Percentiles rank a stretch among this genome's conserved stretches.
Evolutionary conservation across 2,113 vertebrate genomes (phyloP).

Genomic region (Acanthisitta chloris): DNA sequence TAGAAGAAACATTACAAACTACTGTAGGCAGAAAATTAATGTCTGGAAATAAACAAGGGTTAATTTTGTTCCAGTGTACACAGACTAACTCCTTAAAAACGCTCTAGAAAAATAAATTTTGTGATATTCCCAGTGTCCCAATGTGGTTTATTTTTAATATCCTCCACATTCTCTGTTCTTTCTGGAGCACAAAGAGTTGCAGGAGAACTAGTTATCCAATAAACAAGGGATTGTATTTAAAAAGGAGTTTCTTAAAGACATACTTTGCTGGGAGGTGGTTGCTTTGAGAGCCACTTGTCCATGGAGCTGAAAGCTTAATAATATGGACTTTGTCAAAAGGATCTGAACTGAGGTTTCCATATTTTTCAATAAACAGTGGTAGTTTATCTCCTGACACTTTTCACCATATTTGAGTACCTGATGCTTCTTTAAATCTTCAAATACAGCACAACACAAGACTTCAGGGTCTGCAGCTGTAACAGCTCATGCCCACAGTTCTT

Average conservation of each 20-base stretch:
- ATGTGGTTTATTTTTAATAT: neutral
- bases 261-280: neutral
- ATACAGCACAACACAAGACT: neutral
- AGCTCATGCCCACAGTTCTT: neutral
- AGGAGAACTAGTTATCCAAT: neutral
- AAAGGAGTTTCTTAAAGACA: neutral
- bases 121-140: neutral
- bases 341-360: neutral
- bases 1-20: neutral
- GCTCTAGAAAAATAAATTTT: neutral
- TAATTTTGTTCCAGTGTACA: neutral
- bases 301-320: neutral
- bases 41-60: neutral
- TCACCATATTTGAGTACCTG: neutral
- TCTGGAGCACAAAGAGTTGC: neutral
- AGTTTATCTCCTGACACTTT: neutral
- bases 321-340: neutral
- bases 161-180: neutral
- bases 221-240: neutral
- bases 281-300: neutral
- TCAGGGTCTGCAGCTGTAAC: neutral
- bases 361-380: neutral
- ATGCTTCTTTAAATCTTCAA: neutral
- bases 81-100: neutral
- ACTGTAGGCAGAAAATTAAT: neutral